Conservation (phyloP, 2,113 vertebrate species). For the Lasiurus cinereus region DNA sequence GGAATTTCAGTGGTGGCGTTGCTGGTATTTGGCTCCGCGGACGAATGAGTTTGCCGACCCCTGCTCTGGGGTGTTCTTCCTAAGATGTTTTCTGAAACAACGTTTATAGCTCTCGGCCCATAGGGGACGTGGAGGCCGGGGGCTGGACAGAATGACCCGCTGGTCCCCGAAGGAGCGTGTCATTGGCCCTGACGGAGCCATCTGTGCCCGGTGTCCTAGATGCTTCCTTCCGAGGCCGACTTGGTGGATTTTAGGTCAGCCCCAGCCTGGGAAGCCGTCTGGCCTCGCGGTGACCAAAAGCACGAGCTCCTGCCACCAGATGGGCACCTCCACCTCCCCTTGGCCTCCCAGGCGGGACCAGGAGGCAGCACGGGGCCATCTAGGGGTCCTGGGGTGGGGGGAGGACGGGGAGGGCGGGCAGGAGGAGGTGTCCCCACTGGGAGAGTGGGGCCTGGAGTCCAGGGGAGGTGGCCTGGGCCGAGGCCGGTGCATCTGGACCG, state of each 20-base stretch:
- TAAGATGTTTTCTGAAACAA: neutral
- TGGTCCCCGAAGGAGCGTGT: neutral
- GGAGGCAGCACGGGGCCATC: too few species aligned
- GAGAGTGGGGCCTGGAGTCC: neutral
- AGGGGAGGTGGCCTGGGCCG: neutral
- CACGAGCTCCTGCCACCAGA: neutral
- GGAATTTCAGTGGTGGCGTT: too few species aligned
- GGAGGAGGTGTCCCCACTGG: neutral
- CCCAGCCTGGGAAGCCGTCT: neutral
- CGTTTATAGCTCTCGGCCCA: neutral
- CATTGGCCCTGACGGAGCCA: neutral
- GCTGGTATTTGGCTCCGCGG: too few species aligned
- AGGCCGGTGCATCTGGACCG: conserved; percentile 14
- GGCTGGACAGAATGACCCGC: neutral
- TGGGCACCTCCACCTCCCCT: neutral
- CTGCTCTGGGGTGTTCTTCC: neutral
- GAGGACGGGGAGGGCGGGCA: too few species aligned
- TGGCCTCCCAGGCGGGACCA: neutral
- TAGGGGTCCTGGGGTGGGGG: neutral
- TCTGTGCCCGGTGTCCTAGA: neutral
- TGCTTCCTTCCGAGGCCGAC: neutral
- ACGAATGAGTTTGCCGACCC: too few species aligned
- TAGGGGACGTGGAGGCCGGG: neutral
- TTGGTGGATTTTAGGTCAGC: conserved; percentile 28
- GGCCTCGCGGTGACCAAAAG: neutral